Evolutionary conservation across 1,140 invertebrate species (phyloP), one percentile per base, ranked within the genome.

Genomic region (Pogonomyrmex californicus): DNA sequence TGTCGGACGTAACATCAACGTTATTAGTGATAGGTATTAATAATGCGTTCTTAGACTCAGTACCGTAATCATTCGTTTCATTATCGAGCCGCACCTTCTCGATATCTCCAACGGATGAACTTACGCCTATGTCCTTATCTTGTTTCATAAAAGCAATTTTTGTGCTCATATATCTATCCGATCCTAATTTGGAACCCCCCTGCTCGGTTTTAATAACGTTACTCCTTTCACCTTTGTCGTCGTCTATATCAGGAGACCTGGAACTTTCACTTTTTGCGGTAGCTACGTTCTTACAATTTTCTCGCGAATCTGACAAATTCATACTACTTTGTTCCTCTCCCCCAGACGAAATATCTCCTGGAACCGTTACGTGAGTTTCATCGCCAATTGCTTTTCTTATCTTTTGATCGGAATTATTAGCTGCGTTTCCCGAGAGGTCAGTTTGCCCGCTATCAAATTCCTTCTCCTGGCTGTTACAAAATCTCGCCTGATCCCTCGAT

Each of bases 141-240:
- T 87, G 58, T 68, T 66, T 47, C 33, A 90, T 23, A 76, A 87
- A 90, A 33, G 73, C 47, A 75, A 87, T 68, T 87, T 90, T 90
- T 38, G 62, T 87, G 73, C 47, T 44, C 86, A 90, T 76, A 89
- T 92, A 60, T 44, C 77, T 91, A 68, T 92, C 91, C 2, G 91
- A 91, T 30, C 79, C 85, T 41, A n/a, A 70, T 4, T 41, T 56
- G 44, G 33, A 6, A 9, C 56, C 9, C 41, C 44, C 36, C 51
- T 58, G 44, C 38, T 75, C 38, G 12, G 54, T 79, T 36, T 47
- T 3, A 36, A 51, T 12, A 58, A 30, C 36, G 77, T 68, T 62
- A n/a, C 7, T 30, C 51, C 38, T 38, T 75, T 58, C 33, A 10
- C 33, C 86, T 1, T 33, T 60, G 51, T 60, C 1, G 47, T 23